Base-by-base conservation (phyloP, 92 coral and sea anemone genomes). In the Palythoa grandiflora region DNA sequence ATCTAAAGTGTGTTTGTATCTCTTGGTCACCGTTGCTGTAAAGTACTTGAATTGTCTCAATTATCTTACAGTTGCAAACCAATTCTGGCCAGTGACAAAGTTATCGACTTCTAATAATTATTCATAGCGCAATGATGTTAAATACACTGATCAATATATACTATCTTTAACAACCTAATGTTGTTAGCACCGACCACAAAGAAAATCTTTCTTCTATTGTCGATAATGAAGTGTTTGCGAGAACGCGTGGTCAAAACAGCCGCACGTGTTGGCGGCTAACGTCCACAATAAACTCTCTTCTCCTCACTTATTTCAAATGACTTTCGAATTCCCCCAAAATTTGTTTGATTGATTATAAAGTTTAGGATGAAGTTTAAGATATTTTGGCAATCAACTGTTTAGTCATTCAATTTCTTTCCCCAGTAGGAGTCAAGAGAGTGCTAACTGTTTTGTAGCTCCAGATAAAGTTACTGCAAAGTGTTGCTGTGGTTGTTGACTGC, bases 281-380 rank as follows among this genome's bases (percentile, higher is more conserved):
- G 12, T 14, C 74, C 50, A 65, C 86, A 81, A 81, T 81, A 81
- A 48, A 81, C 86, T 44, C 75, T n/a, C 75, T 63, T 66, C 61
- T 40, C 55, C 66, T 47, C 20, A 20, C 14, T 47, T 81, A 66
- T 51, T 81, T 5, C 38, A 47, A 44, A 48, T 36, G 75, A 66
- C 39, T 66, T 65, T 44, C 20, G 47, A 39, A 28, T 47, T 20
- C 14, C 15, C 5, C 13, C 3, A 38, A 20, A 21, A 47, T 20
- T n/a, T 47, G 28, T 81, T 48, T 80, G 57, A 63, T n/a, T n/a
- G 44, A 17, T 39, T 10, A 37, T 39, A 63, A 63, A 15, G 57
- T 80, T 11, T 63, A 40, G 15, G 3, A 39, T 9, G 17, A 21
- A n/a, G 28, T 28, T 28, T 28, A 28, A 20, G 66, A 37, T 20